phyloP scores from a whole-genome alignment of 2,113 vertebrate species.

The Amazona guildingii region DNA sequence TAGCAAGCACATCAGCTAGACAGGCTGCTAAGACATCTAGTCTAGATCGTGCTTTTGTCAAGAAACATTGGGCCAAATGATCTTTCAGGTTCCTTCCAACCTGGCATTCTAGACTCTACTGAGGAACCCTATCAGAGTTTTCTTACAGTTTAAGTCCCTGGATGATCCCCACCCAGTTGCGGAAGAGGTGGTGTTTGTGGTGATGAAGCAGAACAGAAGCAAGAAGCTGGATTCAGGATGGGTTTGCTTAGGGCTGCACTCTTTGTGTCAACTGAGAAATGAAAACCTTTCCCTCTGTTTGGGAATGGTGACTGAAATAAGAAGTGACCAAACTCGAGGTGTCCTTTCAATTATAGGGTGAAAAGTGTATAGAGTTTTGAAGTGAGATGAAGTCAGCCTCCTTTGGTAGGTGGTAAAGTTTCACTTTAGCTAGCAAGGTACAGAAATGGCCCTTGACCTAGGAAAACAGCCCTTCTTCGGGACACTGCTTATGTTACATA shows the following conservation, averaged over 20 bases:
- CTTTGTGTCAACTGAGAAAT: not conserved
- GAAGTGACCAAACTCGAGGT: not conserved
- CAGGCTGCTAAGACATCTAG: not conserved
- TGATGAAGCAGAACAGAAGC: not conserved
- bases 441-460: not conserved
- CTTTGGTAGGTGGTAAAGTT: not conserved
- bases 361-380: not conserved
- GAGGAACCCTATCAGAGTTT: not conserved
- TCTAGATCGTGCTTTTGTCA: not conserved
- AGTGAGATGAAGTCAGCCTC: not conserved
- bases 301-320: not conserved
- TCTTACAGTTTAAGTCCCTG: not conserved
- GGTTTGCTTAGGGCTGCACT: not conserved
- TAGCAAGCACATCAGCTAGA: not conserved
- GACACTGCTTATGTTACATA: rapidly evolving
- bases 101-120: not conserved
- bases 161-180: not conserved
- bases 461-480: not conserved
- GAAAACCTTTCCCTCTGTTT: not conserved
- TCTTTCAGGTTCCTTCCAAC: not conserved
- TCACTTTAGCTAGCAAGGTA: not conserved
- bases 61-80: not conserved
- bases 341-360: not conserved
- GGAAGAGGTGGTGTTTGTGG: not conserved
- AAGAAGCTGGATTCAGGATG: not conserved